Evolutionary conservation across 2,113 vertebrate genomes (phyloP).

Genomic region (Oophaga pumilio): DNA sequence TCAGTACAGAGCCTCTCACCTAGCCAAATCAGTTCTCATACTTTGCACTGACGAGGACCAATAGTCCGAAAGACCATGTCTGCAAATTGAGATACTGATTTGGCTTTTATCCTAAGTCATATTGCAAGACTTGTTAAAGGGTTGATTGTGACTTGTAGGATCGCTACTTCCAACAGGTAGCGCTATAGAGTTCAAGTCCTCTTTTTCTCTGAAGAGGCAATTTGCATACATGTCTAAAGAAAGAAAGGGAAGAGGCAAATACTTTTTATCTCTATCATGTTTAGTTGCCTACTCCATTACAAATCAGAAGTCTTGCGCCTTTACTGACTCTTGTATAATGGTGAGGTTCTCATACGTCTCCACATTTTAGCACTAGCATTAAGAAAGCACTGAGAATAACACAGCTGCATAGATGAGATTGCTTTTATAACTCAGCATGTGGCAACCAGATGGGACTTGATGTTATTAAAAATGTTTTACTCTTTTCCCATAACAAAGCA

Average conservation of each 20-base stretch:
- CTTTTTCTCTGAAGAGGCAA: too few species aligned
- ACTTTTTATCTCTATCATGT: background rate
- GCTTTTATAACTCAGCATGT: conserved; percentile 22
- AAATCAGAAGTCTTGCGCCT: background rate
- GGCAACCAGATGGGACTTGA: conserved; percentile 27
- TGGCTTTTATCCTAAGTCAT: too few species aligned
- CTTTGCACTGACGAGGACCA: too few species aligned
- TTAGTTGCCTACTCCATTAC: background rate
- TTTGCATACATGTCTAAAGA: background rate
- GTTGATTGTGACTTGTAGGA: too few species aligned
- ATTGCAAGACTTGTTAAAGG: too few species aligned
- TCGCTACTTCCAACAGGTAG: too few species aligned
- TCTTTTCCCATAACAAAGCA: conserved; percentile 34
- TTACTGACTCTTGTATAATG: background rate
- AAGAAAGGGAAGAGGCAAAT: background rate
- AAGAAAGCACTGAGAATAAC: background rate
- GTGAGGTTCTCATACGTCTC: background rate
- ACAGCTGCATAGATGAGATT: conserved; percentile 16
- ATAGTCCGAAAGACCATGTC: too few species aligned
- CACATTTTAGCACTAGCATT: conserved; percentile 3
- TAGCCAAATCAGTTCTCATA: too few species aligned
- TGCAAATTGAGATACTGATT: too few species aligned
- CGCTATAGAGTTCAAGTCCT: too few species aligned
- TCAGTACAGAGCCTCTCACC: too few species aligned
- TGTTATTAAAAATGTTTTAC: conserved; percentile 19